Evolutionary conservation across 2,888 invertebrate genomes (phyloP).

Genomic region (Cephus rjabovi): DNA sequence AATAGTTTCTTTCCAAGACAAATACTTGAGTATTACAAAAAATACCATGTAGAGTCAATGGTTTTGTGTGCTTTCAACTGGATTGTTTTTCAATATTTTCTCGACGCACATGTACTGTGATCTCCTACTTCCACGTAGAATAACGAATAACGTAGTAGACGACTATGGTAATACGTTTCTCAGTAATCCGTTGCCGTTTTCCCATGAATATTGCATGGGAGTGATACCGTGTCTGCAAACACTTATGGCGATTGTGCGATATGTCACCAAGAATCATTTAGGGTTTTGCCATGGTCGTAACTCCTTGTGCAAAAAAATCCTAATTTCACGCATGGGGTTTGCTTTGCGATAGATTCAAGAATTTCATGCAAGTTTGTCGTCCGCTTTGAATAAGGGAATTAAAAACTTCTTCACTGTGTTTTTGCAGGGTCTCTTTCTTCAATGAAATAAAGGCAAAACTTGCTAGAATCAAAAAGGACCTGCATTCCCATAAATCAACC

Average conservation of each 20-base stretch:
- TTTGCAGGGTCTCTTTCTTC: not conserved
- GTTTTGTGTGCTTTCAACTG: not conserved
- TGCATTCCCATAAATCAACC: constrained; percentile 22
- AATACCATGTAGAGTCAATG: not conserved
- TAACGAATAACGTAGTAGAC: not conserved
- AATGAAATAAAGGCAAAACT: not conserved
- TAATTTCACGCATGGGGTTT: not conserved
- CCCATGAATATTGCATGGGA: constrained; percentile 2
- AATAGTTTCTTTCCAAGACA: not conserved
- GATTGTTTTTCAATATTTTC: not conserved
- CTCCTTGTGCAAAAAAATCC: not conserved
- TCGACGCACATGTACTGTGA: not conserved
- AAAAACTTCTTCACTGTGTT: not conserved
- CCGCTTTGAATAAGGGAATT: not conserved
- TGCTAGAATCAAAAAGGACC: not conserved
- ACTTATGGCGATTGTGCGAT: not conserved
- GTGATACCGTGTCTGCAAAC: constrained; percentile 3
- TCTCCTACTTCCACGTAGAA: not conserved
- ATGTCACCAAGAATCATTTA: constrained; percentile 4
- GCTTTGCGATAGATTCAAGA: not conserved
- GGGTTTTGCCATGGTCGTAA: not conserved
- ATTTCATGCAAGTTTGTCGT: not conserved
- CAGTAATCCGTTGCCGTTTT: not conserved
- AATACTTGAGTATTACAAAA: not conserved
- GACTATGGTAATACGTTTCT: constrained; percentile 7